phyloP scores from a whole-genome alignment of 2,888 invertebrate species.

The Platycheirus albimanus region DNA sequence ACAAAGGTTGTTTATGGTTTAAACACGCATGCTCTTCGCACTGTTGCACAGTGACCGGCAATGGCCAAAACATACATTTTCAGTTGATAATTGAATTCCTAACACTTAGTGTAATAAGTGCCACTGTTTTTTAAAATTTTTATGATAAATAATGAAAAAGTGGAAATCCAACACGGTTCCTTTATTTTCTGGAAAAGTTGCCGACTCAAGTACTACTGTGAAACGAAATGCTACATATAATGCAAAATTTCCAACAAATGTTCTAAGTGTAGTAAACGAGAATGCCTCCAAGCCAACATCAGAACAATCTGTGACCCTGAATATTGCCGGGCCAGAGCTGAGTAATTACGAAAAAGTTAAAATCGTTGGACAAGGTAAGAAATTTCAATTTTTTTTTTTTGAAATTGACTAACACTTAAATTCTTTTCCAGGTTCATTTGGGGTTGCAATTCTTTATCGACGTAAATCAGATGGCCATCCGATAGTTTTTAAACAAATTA shows the following conservation, averaged over 20 bases:
- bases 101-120: too few relatives aligned
- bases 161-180: slow-evolving; percentile 81
- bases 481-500: slow-evolving; percentile 90
- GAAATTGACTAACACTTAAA: not conserved
- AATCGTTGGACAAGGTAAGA: slow-evolving; percentile 80
- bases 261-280: slow-evolving; percentile 29
- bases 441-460: slow-evolving; percentile 87
- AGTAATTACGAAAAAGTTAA: slow-evolving; percentile 81
- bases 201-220: slow-evolving; percentile 76
- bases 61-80: slow-evolving; percentile 66
- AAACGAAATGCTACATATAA: slow-evolving; percentile 74
- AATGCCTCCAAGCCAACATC: slow-evolving; percentile 2
- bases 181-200: slow-evolving; percentile 80
- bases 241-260: slow-evolving; percentile 76
- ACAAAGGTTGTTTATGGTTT: not conserved
- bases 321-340: slow-evolving; percentile 78
- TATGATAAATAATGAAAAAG: slow-evolving; percentile 77
- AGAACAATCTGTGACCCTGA: slow-evolving; percentile 57
- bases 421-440: slow-evolving; percentile 85
- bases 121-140: too few relatives aligned
- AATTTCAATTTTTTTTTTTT: too few relatives aligned
- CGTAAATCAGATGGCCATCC: slow-evolving; percentile 85
- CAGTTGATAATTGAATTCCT: not conserved
- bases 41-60: slow-evolving; percentile 62
- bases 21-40: slow-evolving; percentile 38